Conservation (phyloP, 2,113 vertebrate species). For the Cettia cetti region DNA sequence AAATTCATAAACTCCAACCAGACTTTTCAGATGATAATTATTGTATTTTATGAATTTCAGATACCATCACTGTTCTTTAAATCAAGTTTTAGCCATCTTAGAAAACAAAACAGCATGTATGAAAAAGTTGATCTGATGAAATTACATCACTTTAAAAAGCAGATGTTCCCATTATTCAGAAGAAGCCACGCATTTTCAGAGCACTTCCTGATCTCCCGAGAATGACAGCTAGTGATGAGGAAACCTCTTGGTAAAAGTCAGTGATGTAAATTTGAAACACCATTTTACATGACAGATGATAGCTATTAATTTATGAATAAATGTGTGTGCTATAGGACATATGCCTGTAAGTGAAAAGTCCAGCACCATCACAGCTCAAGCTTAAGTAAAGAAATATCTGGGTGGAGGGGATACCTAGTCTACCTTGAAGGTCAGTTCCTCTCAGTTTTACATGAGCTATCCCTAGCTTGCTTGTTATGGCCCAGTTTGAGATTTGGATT, state of each 20-base stretch:
- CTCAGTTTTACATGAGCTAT: background rate
- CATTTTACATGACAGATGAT: slow-evolving; percentile 34
- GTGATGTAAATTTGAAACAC: slow-evolving; percentile 5
- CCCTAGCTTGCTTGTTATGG: background rate
- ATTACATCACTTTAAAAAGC: slow-evolving; percentile 8
- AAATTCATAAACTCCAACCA: background rate
- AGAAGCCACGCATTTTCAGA: slow-evolving; percentile 16
- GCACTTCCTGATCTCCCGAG: slow-evolving; percentile 22
- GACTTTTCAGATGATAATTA: background rate
- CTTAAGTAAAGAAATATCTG: background rate
- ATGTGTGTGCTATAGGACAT: background rate
- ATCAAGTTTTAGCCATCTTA: background rate
- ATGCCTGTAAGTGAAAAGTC: background rate
- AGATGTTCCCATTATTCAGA: slow-evolving; percentile 35
- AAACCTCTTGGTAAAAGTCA: slow-evolving; percentile 33
- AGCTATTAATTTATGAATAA: slow-evolving; percentile 21
- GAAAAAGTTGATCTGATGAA: background rate
- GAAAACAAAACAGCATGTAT: background rate
- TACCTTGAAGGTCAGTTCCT: background rate
- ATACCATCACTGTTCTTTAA: rapidly evolving
- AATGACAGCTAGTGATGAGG: slow-evolving; percentile 14
- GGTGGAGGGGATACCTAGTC: background rate
- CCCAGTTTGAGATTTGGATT: background rate
- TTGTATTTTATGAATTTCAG: background rate
- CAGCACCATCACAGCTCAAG: background rate